These are phyloP conservation scores for Tympanoctomys barrerae DNA, from an alignment of 2,797 vertebrate genomes.

Conservation along the genomic window DNA sequence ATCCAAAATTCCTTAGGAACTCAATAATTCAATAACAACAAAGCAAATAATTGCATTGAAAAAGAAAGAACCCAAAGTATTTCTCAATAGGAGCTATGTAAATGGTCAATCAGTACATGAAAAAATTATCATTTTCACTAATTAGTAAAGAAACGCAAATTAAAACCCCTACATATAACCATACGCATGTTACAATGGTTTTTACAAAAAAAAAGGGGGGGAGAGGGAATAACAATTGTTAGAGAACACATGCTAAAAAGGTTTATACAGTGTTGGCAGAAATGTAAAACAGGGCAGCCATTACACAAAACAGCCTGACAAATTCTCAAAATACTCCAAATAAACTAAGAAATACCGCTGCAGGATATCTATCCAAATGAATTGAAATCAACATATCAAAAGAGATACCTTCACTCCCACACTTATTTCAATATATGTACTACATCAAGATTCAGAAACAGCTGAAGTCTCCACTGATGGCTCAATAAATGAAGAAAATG, in stretches of 20 bases:
- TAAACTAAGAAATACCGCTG: background rate
- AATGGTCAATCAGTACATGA: background rate
- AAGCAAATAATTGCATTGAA: background rate
- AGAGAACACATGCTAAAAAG: background rate
- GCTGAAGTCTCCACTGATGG: background rate
- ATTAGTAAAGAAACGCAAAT: background rate
- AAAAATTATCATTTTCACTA: background rate
- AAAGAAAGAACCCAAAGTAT: background rate
- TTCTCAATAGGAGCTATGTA: background rate
- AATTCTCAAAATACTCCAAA: background rate
- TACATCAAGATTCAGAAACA: background rate
- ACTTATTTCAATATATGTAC: background rate
- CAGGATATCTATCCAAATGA: background rate
- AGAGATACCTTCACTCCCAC: background rate
- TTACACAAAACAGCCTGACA: background rate
- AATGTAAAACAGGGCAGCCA: background rate
- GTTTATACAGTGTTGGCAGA: background rate
- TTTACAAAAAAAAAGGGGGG: background rate
- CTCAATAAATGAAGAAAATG: background rate
- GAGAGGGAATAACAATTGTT: background rate
- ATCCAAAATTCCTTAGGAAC: background rate
- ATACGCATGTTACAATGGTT: background rate
- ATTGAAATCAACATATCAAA: background rate
- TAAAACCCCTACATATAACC: background rate
- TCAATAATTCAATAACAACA: background rate